phyloP scores from a whole-genome alignment of 2,113 vertebrate genomes.

The Microtus pennsylvanicus region DNA sequence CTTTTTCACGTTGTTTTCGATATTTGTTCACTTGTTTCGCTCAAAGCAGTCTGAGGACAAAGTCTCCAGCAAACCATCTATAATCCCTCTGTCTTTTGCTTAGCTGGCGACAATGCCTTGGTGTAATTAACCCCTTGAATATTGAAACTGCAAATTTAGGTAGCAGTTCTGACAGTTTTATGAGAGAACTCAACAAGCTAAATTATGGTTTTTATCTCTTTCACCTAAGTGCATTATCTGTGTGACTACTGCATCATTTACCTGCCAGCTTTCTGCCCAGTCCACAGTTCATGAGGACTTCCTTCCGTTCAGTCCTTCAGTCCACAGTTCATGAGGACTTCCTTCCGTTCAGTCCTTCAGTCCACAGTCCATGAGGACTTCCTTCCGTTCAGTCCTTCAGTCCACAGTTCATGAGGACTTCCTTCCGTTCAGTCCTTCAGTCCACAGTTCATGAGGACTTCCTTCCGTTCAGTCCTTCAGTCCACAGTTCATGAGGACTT shows the following conservation, averaged over 20 bases:
- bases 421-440: constrained; percentile 29
- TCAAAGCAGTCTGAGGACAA: background rate
- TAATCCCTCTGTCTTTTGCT: constrained; percentile 13
- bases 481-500: constrained; percentile 38
- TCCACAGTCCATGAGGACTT: constrained; percentile 36
- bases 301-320: constrained; percentile 31
- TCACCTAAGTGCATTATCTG: constrained; percentile 44
- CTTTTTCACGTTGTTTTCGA: background rate
- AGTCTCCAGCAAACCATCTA: background rate
- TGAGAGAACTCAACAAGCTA: constrained; percentile 20
- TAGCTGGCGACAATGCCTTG: constrained; percentile 31
- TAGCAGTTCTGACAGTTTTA: constrained; percentile 69
- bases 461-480: constrained; percentile 29
- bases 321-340: constrained; percentile 38
- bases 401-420: constrained; percentile 38
- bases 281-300: constrained; percentile 41
- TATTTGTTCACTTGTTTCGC: background rate
- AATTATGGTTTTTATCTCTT: constrained; percentile 74
- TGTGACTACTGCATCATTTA: constrained; percentile 10
- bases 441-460: constrained; percentile 38
- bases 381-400: constrained; percentile 29
- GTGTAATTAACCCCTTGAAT: constrained; percentile 75
- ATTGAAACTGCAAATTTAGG: constrained; percentile 71
- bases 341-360: constrained; percentile 29
- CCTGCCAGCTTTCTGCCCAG: constrained; percentile 44